Conservation (phyloP, 2,797 vertebrate species). For the Molossus alvarezi region DNA sequence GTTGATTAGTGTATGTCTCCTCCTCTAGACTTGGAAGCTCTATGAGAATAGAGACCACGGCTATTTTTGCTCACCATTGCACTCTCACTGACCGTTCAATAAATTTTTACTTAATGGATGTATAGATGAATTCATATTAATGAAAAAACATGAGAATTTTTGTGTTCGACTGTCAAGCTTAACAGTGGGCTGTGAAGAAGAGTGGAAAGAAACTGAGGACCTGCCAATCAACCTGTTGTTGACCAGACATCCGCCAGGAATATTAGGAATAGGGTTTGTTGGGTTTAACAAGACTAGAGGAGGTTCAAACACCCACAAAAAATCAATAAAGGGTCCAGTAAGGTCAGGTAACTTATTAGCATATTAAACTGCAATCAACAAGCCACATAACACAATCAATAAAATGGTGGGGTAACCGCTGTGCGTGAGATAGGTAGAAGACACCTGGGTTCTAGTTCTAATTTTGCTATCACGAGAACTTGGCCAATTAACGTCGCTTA, state of each 20-base stretch:
- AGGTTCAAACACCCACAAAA: not conserved
- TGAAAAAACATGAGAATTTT: not conserved
- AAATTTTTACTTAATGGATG: not conserved
- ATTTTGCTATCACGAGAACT: not conserved
- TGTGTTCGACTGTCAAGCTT: not conserved
- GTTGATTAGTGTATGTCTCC: not conserved
- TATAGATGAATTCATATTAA: not conserved
- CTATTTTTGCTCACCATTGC: not conserved
- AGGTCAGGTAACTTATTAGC: not conserved
- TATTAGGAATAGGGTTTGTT: not conserved
- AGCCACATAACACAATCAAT: not conserved
- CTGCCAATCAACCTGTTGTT: not conserved
- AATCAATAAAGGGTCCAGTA: not conserved
- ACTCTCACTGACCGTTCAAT: not conserved
- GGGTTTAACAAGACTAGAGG: not conserved
- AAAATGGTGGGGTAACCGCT: not conserved
- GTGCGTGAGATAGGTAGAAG: not conserved
- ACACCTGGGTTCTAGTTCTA: not conserved
- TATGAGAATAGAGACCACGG: not conserved
- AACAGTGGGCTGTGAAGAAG: not conserved
- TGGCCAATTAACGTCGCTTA: not conserved
- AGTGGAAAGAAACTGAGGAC: not conserved
- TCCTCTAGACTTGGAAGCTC: constrained; percentile 5
- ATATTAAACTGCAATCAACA: not conserved
- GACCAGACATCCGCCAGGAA: not conserved